Conservation (phyloP, 2,113 vertebrate species). For the Cichladusa arquata region DNA sequence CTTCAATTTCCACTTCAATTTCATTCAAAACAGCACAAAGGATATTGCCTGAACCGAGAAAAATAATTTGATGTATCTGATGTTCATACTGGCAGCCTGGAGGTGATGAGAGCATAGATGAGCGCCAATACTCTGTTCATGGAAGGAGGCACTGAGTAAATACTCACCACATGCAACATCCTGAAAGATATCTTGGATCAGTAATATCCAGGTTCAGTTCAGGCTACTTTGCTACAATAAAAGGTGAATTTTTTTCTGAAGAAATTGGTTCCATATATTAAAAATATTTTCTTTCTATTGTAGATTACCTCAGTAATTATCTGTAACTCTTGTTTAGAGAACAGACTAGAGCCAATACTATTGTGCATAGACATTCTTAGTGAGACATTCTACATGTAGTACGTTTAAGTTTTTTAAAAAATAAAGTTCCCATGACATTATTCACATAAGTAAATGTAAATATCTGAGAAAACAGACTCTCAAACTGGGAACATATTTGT, state of each 20-base stretch:
- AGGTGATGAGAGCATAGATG: background rate
- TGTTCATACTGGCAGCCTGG: background rate
- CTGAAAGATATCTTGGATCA: background rate
- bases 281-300: background rate
- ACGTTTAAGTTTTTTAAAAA: background rate
- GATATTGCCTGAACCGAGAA: background rate
- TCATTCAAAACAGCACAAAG: background rate
- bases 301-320: background rate
- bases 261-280: background rate
- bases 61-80: background rate
- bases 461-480: background rate
- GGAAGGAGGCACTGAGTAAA: background rate
- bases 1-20: background rate
- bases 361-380: background rate
- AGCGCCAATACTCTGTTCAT: background rate
- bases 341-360: background rate
- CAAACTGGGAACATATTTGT: background rate
- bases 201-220: background rate
- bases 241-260: background rate
- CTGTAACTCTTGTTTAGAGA: background rate
- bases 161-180: background rate
- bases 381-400: background rate
- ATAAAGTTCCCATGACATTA: background rate
- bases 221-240: background rate
- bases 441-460: background rate